phyloP scores from a whole-genome alignment of 2,888 invertebrate genomes.

The Drosophila phalerata region DNA sequence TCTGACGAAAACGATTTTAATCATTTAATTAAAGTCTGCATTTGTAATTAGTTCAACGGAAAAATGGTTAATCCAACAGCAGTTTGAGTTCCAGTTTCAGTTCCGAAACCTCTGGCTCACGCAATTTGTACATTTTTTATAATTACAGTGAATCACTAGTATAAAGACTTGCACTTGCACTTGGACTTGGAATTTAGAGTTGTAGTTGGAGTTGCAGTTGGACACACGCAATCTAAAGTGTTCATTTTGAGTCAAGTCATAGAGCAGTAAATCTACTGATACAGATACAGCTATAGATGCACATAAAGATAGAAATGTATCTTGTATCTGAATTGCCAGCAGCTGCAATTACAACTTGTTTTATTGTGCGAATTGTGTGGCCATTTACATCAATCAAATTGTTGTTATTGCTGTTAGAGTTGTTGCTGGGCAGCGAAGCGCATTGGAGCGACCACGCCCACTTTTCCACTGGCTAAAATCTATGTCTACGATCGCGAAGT shows the following conservation, averaged over 20 bases:
- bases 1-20: conserved; percentile 57
- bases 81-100: conserved; percentile 4
- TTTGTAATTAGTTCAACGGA: conserved; percentile 71
- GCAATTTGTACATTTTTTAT: conserved; percentile 73
- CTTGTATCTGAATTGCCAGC: conserved; percentile 37
- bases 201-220: conserved; percentile 31
- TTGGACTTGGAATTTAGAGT: conserved; percentile 18
- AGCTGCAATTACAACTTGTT: conserved; percentile 70
- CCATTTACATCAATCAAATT: conserved; percentile 75
- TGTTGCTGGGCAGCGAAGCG: conserved; percentile 52
- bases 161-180: conserved; percentile 36
- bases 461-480: conserved; percentile 1
- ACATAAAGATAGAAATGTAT: conserved; percentile 63
- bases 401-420: conserved; percentile 18
- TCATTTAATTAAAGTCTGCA: conserved; percentile 79
- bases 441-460: conserved; percentile 38
- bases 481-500: background rate
- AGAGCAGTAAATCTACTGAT: conserved; percentile 17
- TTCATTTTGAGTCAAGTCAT: conserved; percentile 4
- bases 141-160: conserved; percentile 58
- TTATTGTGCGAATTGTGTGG: conserved; percentile 74
- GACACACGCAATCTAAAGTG: conserved; percentile 58
- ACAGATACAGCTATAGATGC: conserved; percentile 17
- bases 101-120: conserved; percentile 47
- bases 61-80: conserved; percentile 41